A percentile compares a stretch with the other conserved stretches of the same genome.
phyloP scores from a whole-genome alignment of 1,140 invertebrate genomes.

The Drosophila watanabei region DNA sequence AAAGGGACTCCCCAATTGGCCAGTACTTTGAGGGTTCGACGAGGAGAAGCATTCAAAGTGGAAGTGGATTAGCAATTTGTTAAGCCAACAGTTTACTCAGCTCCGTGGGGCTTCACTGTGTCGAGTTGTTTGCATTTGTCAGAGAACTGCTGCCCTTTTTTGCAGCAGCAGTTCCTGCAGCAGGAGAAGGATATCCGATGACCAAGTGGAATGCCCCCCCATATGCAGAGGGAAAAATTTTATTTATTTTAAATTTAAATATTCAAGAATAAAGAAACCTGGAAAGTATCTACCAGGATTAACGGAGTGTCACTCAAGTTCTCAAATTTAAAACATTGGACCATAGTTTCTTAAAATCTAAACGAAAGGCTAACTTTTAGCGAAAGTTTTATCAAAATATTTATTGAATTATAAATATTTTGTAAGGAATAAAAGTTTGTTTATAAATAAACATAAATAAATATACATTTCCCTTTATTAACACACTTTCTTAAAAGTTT shows the following conservation, averaged over 20 bases:
- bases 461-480: neutral
- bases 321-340: neutral
- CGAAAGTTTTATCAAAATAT: neutral
- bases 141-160: constrained; percentile 34
- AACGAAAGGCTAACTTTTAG: too few relatives aligned
- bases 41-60: constrained; percentile 34
- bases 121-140: constrained; percentile 54
- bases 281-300: neutral
- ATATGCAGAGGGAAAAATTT: constrained; percentile 9
- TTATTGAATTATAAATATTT: neutral
- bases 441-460: neutral
- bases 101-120: constrained; percentile 62
- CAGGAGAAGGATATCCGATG: constrained; percentile 43
- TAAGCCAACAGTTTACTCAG: constrained; percentile 78
- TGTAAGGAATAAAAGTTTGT: neutral
- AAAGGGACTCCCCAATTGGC: constrained; percentile 20
- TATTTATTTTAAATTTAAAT: neutral
- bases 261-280: neutral
- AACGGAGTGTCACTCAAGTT: neutral
- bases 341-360: neutral
- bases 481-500: constrained; percentile 1
- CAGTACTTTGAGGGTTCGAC: constrained; percentile 23
- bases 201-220: constrained; percentile 13
- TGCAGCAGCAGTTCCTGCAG: constrained; percentile 20
- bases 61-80: constrained; percentile 75